Percentiles rank a stretch among this genome's conserved stretches.
These are phyloP conservation scores for Drosophila macrospina DNA, from an alignment of 2,888 invertebrate genomes.

Conservation along the genomic window DNA sequence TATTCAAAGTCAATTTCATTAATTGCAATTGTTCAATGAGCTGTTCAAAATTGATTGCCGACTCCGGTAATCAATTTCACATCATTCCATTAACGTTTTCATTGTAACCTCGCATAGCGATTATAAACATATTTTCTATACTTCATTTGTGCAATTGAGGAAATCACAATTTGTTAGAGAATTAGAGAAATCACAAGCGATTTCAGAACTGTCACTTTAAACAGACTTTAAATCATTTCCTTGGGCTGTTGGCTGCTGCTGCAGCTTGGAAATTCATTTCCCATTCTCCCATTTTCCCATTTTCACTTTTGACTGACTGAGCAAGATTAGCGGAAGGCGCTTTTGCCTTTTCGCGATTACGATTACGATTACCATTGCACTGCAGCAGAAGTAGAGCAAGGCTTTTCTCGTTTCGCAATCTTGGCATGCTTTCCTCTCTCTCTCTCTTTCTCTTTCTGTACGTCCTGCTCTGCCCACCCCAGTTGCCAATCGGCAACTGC, in stretches of 20 bases:
- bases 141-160: constrained; percentile 8
- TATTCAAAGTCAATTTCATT: constrained; percentile 39
- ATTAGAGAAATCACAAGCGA: neutral
- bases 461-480: neutral
- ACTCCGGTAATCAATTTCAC: constrained; percentile 50
- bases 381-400: constrained; percentile 48
- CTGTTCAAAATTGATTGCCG: constrained; percentile 45
- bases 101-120: constrained; percentile 4
- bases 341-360: constrained; percentile 8
- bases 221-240: constrained; percentile 6
- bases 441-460: neutral
- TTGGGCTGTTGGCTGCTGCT: constrained; percentile 11
- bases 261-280: constrained; percentile 3
- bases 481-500: constrained; percentile 39
- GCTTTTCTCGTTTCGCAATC: constrained; percentile 58
- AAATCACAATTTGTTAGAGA: constrained; percentile 16
- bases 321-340: constrained; percentile 33
- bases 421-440: constrained; percentile 29
- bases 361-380: constrained; percentile 22
- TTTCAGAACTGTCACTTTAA: neutral
- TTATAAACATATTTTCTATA: constrained; percentile 6
- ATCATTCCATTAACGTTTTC: constrained; percentile 38
- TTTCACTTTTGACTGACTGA: constrained; percentile 15
- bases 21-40: constrained; percentile 50
- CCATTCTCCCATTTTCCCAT: constrained; percentile 8